Evolutionary conservation across 2,113 vertebrate species (phyloP), one percentile per base, ranked within the genome.

Genomic region (Drymodes brunneopygia): DNA sequence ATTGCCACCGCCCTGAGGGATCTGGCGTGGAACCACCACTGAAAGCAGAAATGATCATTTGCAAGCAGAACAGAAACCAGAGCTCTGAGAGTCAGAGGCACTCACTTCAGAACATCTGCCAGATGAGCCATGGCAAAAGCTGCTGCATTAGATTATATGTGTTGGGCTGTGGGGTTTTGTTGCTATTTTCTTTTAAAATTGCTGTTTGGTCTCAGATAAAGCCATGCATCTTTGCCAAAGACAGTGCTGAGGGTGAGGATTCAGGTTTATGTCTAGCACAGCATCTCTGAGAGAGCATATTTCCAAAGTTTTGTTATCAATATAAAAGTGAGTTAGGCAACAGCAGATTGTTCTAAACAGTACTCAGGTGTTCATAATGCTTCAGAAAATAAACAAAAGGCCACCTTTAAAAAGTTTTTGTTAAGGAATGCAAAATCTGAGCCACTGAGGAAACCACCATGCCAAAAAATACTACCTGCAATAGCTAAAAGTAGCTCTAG

Each of bases 161-260:
- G 45, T 58, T 86, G 42, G 54, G 33, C 28, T 92, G 60, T 38
- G 93, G 57, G 27, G 21, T 62, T 93, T 92, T 78, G 72, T 42
- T 92, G 71, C 42, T 82, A 57, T 58, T 82, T 93, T 88, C 64
- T 71, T 93, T 90, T 51, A 18, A 86, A 92, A 83, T 83, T 92
- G 42, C 35, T 77, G 4, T 81, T 92, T 86, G 23, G 50, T 78
- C 29, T 90, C 21, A 1, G 28, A 66, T 72, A 45, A 86, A 70
- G 62, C 1, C 7, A 29, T 21, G 25, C 12, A 6, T 88, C 44
- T 40, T 91, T 91, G 75, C 44, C 88, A 92, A 91, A 86, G 62
- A 38, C 64, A 24, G 27, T 57, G 36, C 38, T 91, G 33, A 82
- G 62, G 22, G 38, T 85, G 33, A 90, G 45, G 85, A 35, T 75